Evolutionary conservation across 1,140 invertebrate species (phyloP), one percentile per base, ranked within the genome.

Genomic region (Trachymyrmex septentrionalis): DNA sequence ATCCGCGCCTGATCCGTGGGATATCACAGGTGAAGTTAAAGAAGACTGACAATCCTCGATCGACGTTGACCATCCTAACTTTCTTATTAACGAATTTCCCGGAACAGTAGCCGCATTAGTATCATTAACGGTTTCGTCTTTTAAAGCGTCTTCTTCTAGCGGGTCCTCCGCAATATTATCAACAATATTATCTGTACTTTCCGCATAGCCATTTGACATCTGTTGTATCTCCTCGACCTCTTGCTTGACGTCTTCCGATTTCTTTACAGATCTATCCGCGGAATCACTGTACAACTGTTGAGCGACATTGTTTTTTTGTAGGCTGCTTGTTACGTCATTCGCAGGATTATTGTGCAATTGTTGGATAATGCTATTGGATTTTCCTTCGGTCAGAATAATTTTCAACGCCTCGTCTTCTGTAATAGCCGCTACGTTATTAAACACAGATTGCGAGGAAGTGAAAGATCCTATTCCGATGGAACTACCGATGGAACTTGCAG

Each of bases 61-160:
- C 0, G 95, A 95, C 0, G 96, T 96, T 0, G 97, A 97, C 97
- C 97, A 98, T 2, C 97, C 96, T 12, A 95, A 95, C 93, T 96
- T 96, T 48, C 96, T 96, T 93, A 95, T 94, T 16, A 98, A 91
- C 53, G 97, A 97, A 94, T 98, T 97, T 7, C 97, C 97, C 72
- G n/a, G n/a, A n/a, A 93, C 93, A 24, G 91, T 73, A 7, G 86
- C 85, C 73, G 57, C 85, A 44, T 59, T 88, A 55, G 86, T 64
- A 61, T 87, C 85, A n/a, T 87, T 72, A 4, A 86, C 80, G 16
- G 91, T 81, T n/a, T 91, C 91, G 24, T 82, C 59, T 57, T 24
- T 88, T 21, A 87, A 59, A 76, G 89, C 10, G 69, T 85, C 73
- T 85, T 85, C 73, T 85, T 81, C 73, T n/a, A 63, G 34, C 21